These are phyloP conservation scores for Meles meles DNA, from an alignment of 2,113 vertebrate genomes.

Conservation along the genomic window DNA sequence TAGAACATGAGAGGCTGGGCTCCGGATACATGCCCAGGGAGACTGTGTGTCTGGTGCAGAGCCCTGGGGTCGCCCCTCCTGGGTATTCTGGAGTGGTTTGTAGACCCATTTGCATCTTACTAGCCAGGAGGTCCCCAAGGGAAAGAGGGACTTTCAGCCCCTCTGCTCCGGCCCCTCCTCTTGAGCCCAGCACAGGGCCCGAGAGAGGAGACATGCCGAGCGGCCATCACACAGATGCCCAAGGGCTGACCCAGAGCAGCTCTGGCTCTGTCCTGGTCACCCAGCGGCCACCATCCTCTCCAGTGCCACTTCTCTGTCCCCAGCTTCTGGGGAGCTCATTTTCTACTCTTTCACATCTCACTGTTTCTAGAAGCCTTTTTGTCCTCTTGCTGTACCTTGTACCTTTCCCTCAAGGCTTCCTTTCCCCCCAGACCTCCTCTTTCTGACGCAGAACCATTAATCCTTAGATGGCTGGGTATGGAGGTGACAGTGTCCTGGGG, in stretches of 20 bases:
- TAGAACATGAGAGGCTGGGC: background rate
- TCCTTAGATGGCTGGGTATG: accelerated
- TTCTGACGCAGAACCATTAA: background rate
- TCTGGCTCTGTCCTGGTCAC: background rate
- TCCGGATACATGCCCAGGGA: background rate
- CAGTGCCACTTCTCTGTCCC: background rate
- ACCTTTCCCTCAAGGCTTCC: background rate
- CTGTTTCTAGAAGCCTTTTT: background rate
- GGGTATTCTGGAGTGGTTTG: background rate
- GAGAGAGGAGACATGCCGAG: too few species aligned
- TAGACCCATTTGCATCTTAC: background rate
- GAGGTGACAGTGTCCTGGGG: background rate
- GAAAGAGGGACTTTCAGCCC: background rate
- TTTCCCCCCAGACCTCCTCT: accelerated
- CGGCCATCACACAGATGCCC: accelerated
- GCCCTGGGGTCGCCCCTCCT: background rate
- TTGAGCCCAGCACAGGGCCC: background rate
- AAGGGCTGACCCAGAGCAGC: background rate
- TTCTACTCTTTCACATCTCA: background rate
- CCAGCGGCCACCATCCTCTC: background rate
- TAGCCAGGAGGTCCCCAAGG: background rate
- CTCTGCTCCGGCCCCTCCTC: too few species aligned
- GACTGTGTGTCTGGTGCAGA: background rate
- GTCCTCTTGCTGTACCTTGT: background rate
- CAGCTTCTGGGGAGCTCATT: background rate